These are phyloP conservation scores for Gasterosteus nipponicus DNA, from an alignment of 2,113 vertebrate species.

Conservation along the genomic window DNA sequence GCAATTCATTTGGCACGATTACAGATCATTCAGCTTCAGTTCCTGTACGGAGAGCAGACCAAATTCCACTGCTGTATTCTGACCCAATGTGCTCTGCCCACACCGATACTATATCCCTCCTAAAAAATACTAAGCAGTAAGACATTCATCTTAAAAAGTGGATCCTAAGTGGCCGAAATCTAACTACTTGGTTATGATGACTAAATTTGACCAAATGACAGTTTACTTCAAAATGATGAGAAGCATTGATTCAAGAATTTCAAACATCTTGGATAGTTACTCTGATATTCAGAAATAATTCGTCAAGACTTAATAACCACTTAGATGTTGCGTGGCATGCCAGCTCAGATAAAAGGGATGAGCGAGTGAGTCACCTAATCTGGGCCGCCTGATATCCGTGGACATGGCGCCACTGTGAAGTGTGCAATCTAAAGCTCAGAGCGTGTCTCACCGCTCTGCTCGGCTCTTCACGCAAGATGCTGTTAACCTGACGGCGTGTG, in stretches of 20 bases:
- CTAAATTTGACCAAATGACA: background rate
- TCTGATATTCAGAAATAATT: background rate
- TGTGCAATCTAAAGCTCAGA: conserved; percentile 6
- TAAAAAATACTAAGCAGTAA: background rate
- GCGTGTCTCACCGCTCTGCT: background rate
- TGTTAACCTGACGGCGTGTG: background rate
- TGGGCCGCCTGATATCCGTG: conserved; percentile 14
- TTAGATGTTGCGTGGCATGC: conserved; percentile 12
- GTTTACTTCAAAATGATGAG: background rate
- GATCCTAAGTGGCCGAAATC: background rate
- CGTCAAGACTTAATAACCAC: conserved; percentile 2
- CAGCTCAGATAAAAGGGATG: conserved; percentile 43
- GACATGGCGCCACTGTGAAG: background rate
- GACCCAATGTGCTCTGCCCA: background rate
- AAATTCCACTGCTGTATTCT: background rate
- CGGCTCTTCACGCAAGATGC: background rate
- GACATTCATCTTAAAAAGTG: background rate
- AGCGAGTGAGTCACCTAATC: conserved; percentile 63
- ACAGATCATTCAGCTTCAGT: background rate
- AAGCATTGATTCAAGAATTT: background rate
- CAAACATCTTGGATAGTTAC: background rate
- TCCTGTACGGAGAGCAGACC: background rate
- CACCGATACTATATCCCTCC: background rate
- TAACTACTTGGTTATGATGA: background rate
- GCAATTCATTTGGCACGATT: background rate